These are phyloP conservation scores for Porites rus DNA, from an alignment of 92 coral and sea anemone genomes.

Conservation along the genomic window DNA sequence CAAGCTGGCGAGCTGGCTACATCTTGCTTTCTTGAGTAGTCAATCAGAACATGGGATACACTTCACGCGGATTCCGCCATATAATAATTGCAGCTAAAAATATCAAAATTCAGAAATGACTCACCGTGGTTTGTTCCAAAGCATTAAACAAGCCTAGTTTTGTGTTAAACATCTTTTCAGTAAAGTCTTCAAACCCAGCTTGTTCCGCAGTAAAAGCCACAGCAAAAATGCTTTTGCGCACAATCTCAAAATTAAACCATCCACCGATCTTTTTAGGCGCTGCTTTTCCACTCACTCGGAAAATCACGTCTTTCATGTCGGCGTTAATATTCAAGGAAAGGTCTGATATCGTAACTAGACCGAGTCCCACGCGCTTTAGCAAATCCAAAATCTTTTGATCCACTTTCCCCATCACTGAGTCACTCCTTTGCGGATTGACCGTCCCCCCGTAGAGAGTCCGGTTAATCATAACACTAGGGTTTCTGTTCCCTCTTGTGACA, in stretches of 20 bases:
- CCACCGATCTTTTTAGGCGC: constrained; percentile 53
- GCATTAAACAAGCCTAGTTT: constrained; percentile 58
- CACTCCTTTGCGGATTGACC: background rate
- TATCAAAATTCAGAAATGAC: background rate
- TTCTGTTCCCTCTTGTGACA: background rate
- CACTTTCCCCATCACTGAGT: background rate
- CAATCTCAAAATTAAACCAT: constrained; percentile 59
- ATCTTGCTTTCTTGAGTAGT: no score
- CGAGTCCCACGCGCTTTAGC: constrained; percentile 49
- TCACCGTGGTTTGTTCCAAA: constrained; percentile 56
- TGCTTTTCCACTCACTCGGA: constrained; percentile 65
- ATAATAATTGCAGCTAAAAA: no score
- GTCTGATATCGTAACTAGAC: constrained; percentile 50
- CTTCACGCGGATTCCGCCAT: background rate
- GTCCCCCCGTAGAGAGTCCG: background rate
- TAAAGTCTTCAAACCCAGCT: constrained; percentile 57
- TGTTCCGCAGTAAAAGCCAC: constrained; percentile 70
- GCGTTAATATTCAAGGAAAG: constrained; percentile 47
- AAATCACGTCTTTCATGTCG: constrained; percentile 24
- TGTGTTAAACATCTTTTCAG: constrained; percentile 56
- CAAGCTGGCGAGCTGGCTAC: no score
- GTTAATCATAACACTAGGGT: no score
- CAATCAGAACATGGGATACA: no score
- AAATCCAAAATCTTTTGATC: constrained; percentile 11
- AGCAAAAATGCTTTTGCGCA: constrained; percentile 68